Conservation (phyloP, 53 echinoderm and acorn worm species). For the Antedon mediterranea region DNA sequence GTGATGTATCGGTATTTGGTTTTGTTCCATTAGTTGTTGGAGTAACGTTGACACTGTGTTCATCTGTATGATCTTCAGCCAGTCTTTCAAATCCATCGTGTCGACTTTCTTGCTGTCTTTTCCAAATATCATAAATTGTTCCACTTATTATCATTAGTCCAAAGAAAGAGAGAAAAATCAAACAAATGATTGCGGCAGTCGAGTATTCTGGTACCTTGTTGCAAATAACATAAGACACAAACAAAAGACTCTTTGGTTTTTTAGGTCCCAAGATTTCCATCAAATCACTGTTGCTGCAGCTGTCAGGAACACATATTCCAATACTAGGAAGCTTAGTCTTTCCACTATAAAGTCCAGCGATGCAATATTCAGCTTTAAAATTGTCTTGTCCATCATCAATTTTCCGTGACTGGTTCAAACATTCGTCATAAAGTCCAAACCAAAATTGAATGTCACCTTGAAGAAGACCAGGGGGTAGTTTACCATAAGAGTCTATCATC, state of each 20-base stretch:
- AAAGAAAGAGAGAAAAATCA: too few species aligned
- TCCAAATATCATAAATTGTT: too few species aligned
- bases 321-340: neutral
- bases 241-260: neutral
- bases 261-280: neutral
- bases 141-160: too few species aligned
- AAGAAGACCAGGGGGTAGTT: neutral
- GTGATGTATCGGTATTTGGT: neutral
- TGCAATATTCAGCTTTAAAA: neutral
- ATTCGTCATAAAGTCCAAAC: neutral
- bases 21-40: too few species aligned
- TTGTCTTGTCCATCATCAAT: neutral
- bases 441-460: neutral
- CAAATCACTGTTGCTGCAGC: constrained; percentile 17
- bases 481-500: neutral
- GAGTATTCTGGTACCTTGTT: neutral
- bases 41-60: too few species aligned
- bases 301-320: constrained; percentile 29
- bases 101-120: too few species aligned
- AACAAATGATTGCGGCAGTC: neutral
- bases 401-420: neutral
- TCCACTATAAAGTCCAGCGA: neutral
- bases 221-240: neutral
- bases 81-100: too few species aligned
- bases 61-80: too few species aligned